Evolutionary conservation across 2,888 invertebrate genomes (phyloP).

Genomic region (Desoria tigrina): DNA sequence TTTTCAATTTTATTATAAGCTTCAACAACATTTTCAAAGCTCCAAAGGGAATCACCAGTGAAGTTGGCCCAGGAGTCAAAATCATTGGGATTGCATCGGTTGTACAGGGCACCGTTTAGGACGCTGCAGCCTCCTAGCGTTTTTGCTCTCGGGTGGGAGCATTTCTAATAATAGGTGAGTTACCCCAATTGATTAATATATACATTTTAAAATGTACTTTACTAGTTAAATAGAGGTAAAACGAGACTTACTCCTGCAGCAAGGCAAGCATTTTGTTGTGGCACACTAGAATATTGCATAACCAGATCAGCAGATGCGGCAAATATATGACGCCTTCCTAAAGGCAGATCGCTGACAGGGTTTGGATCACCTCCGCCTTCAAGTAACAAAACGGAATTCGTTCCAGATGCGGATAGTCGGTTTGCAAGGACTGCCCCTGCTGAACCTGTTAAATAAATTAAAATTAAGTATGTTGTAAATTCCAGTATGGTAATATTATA

Average conservation of each 20-base stretch:
- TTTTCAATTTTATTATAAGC: constrained; percentile 32
- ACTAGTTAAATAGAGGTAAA: neutral
- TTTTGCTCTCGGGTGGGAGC: constrained; percentile 30
- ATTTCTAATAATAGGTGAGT: constrained; percentile 18
- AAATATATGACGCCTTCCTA: neutral
- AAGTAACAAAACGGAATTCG: constrained; percentile 19
- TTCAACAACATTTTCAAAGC: constrained; percentile 23
- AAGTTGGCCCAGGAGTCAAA: constrained; percentile 41
- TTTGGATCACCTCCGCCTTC: constrained; percentile 41
- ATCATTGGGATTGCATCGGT: constrained; percentile 37
- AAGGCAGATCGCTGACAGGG: constrained; percentile 32
- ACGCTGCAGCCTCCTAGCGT: constrained; percentile 38
- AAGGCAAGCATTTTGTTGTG: constrained; percentile 21
- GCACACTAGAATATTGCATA: constrained; percentile 12
- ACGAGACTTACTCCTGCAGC: constrained; percentile 12
- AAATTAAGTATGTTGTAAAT: too few relatives aligned
- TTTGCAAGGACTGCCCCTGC: constrained; percentile 11
- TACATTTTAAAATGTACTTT: neutral
- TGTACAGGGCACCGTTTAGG: constrained; percentile 35
- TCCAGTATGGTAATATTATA: too few relatives aligned
- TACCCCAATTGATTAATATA: neutral
- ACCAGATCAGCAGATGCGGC: neutral
- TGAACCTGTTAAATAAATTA: too few relatives aligned
- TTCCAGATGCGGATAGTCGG: constrained; percentile 1
- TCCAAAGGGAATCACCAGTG: constrained; percentile 34